Conservation (phyloP, 2,888 invertebrate genomes). For the Formica aserva region DNA sequence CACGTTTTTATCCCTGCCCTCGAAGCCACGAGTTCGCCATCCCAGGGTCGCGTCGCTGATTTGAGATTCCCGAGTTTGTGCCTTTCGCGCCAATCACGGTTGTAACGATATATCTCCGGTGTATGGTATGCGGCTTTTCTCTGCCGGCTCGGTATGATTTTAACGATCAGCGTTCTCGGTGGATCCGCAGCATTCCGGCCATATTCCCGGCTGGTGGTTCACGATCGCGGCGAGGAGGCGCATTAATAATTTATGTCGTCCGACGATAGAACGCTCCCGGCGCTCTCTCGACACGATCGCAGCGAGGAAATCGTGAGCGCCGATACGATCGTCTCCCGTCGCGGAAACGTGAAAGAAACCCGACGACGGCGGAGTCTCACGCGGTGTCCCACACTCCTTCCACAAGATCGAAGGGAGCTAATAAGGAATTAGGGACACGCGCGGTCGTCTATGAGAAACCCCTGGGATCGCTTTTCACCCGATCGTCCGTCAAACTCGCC, state of each 20-base stretch:
- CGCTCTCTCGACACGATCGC: conserved; percentile 78
- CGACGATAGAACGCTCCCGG: conserved; percentile 73
- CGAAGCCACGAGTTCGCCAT: conserved; percentile 1
- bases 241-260: conserved; percentile 81
- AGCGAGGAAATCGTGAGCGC: conserved; percentile 77
- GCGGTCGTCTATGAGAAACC: conserved; percentile 50
- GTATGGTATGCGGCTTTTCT: conserved; percentile 50
- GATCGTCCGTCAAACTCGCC: conserved; percentile 12
- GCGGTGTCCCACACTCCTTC: conserved; percentile 49
- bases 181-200: conserved; percentile 63
- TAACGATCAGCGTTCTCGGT: conserved; percentile 60
- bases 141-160: conserved; percentile 54
- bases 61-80: conserved; percentile 52
- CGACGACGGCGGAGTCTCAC: conserved; percentile 68
- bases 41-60: conserved; percentile 30
- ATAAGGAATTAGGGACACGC: conserved; percentile 75
- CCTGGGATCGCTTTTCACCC: conserved; percentile 53
- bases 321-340: conserved; percentile 77
- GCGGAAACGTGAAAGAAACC: conserved; percentile 72
- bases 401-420: conserved; percentile 57
- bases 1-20: conserved; percentile 44
- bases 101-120: conserved; percentile 44
- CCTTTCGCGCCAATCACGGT: conserved; percentile 44
- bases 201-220: conserved; percentile 61
- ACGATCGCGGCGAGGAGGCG: conserved; percentile 74